Conservation (phyloP, 1,140 invertebrate genomes). For the Pseudoatta argentina region DNA sequence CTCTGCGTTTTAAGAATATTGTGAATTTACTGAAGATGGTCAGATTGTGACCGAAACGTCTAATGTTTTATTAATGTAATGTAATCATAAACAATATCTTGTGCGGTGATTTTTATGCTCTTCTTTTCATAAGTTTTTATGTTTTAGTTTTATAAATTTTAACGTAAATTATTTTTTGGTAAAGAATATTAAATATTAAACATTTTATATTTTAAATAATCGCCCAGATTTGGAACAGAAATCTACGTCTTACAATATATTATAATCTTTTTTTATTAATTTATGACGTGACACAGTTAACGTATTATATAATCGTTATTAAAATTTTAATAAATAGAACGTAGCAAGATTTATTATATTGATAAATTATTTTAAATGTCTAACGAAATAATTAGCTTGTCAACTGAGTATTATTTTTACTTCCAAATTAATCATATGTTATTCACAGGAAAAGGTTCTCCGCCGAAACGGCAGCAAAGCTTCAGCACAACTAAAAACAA, state of each 20-base stretch:
- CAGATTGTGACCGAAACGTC: too few species aligned
- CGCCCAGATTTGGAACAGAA: background rate
- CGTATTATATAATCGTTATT: background rate
- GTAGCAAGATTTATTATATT: background rate
- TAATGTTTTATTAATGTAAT: too few species aligned
- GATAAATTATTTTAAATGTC: background rate
- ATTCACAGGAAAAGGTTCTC: constrained; percentile 28
- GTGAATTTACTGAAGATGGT: too few species aligned
- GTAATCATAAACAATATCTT: too few species aligned
- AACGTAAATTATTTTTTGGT: background rate
- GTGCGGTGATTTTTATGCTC: too few species aligned
- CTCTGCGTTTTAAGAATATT: too few species aligned
- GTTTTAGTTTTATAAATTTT: background rate
- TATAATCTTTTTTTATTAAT: background rate
- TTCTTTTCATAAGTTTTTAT: too few species aligned
- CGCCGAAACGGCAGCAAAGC: constrained; percentile 47
- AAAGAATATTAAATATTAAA: background rate
- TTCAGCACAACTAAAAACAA: constrained; percentile 74
- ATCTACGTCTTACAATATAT: background rate
- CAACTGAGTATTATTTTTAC: background rate
- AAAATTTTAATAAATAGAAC: background rate
- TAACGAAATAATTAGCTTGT: constrained; percentile 7
- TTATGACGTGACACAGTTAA: background rate
- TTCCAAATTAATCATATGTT: background rate
- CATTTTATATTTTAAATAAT: constrained; percentile 16